Base-by-base conservation (phyloP, 2,888 invertebrate genomes). In the Catocala nupta region DNA sequence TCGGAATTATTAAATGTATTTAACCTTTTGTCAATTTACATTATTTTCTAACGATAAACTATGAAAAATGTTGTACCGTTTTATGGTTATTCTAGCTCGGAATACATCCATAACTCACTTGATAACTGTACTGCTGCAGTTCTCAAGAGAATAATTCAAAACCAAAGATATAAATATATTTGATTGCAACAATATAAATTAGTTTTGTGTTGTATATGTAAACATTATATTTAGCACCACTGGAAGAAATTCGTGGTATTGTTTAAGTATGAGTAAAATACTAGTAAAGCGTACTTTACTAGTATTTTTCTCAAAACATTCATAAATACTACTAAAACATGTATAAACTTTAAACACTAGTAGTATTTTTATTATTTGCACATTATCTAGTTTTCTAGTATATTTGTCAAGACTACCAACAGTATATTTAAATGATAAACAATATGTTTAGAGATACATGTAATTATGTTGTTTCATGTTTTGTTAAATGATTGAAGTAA, bases 21-120 rank as follows among this genome's bases (percentile, higher is more conserved):
- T 33, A 55, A 44, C 39, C n/a, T 13, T 11, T 45, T 11, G 45
- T 50, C 33, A 71, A 53, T 56, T 57, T 42, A 48, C 25, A 55
- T 25, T 57, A 44, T 48, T 36, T 57, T 36, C 43, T 50, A 61
- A 53, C 13, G 12, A 55, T 43, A 53, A 62, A 48, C 16, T 54
- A 55, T 50, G 47, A 33, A 61, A 53, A 65, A 33, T 16, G 3
- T 39, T 52, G 13, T 43, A 7, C 39, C 43, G 33, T 50, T 50
- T 12, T 58, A 25, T 53, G 5, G 55, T 53, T 49, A 70, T 60
- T 55, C 36, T 47, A 56, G 58, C 71, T 60, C 47, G 33, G 55
- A 33, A 49, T 13, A 39, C 43, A 34, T 8, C 7, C 51, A 36
- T 8, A 34, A 16, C 8, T 47, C 8, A 16, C 12, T 8, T 34